Conservation (phyloP, 2,888 invertebrate species). For the Chalcosyrphus nemorum region DNA sequence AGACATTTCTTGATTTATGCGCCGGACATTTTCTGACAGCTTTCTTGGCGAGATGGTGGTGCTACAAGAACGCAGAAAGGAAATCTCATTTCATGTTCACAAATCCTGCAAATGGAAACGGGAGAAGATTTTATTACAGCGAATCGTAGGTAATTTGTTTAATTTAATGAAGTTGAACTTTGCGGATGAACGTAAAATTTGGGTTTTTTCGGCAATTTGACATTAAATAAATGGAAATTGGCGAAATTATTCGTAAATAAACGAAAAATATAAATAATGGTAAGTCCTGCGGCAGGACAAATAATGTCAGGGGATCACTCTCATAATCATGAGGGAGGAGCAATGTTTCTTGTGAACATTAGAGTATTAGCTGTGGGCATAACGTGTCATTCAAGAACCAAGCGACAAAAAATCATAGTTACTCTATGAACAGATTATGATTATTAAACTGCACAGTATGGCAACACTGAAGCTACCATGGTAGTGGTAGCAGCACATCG, state of each 20-base stretch:
- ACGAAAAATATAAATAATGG: background rate
- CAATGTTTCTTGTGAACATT: too few species aligned
- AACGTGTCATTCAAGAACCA: too few species aligned
- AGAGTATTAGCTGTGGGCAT: too few species aligned
- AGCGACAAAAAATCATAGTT: too few species aligned
- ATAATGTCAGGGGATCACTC: background rate
- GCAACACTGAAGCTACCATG: too few species aligned
- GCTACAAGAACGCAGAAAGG: background rate
- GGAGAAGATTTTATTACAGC: background rate
- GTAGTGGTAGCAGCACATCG: too few species aligned
- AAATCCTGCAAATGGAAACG: background rate
- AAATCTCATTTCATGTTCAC: background rate
- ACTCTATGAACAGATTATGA: too few species aligned
- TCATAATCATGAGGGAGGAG: background rate
- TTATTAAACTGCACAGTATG: too few species aligned
- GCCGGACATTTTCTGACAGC: conserved; percentile 30
- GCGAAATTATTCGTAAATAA: background rate
- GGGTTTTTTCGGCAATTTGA: conserved; percentile 2
- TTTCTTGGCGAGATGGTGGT: background rate
- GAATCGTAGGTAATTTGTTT: background rate
- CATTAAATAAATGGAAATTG: conserved; percentile 1
- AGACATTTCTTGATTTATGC: conserved; percentile 46
- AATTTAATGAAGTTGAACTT: conserved; percentile 7
- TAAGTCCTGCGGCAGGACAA: background rate
- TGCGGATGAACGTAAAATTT: background rate